A percentile compares a stretch with the other conserved stretches of the same genome.
Evolutionary conservation across 2,797 vertebrate species (phyloP).

Genomic region (Chloroceryle amazona): DNA sequence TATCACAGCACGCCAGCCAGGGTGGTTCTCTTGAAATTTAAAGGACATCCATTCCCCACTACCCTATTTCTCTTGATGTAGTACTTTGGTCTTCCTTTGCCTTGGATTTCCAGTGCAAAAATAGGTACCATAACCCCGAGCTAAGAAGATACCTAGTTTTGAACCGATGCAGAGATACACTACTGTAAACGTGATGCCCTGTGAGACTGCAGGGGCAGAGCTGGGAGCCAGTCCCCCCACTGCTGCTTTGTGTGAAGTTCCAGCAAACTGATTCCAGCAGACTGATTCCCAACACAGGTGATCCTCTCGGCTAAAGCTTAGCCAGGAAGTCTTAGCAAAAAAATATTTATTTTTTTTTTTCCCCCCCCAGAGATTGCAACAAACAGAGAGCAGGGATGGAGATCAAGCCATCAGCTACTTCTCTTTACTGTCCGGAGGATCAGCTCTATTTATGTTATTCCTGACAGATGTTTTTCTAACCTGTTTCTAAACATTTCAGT

Average conservation of each 20-base stretch:
- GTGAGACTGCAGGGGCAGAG: not conserved
- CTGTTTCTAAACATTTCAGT: not conserved
- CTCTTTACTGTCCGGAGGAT: not conserved
- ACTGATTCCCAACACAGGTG: not conserved
- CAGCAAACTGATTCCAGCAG: not conserved
- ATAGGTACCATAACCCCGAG: not conserved
- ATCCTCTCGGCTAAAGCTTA: not conserved
- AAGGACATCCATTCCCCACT: not conserved
- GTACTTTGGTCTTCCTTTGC: not conserved
- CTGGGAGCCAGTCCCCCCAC: not conserved
- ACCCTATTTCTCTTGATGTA: not conserved
- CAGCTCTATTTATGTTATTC: not conserved
- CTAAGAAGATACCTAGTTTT: not conserved
- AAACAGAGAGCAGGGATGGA: not conserved
- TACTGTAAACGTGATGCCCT: not conserved
- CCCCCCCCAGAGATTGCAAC: not conserved
- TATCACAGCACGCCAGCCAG: not conserved
- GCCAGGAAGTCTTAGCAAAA: not conserved
- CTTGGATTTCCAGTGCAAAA: not conserved
- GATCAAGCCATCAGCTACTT: not conserved
- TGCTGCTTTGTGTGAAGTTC: not conserved
- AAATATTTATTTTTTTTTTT: fast-evolving
- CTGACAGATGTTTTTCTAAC: not conserved
- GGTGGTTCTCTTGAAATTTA: not conserved
- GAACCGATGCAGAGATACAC: not conserved